These are phyloP conservation scores for Anolis apletophallus DNA, from an alignment of 2,797 vertebrate genomes.

Conservation along the genomic window DNA sequence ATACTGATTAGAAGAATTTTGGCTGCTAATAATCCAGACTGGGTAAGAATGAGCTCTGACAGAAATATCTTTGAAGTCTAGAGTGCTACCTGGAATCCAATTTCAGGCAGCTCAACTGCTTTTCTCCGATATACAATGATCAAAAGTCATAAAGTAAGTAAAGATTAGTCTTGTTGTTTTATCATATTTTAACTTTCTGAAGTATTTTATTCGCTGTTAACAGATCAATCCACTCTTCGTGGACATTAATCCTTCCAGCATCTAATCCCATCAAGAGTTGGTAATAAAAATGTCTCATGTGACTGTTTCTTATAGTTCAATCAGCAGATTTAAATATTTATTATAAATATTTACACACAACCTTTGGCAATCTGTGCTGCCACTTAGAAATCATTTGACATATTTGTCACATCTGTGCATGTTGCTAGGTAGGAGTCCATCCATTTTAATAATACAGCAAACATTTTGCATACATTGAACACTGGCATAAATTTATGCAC, in stretches of 20 bases:
- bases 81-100: neutral
- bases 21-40: too few species aligned
- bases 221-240: neutral
- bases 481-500: slow-evolving; percentile 38
- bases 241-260: neutral
- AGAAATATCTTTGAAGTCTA: too few species aligned
- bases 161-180: neutral
- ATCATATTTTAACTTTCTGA: neutral
- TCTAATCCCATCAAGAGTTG: slow-evolving; percentile 10
- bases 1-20: too few species aligned
- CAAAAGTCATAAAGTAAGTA: neutral
- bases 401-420: slow-evolving; percentile 64
- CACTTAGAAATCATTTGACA: slow-evolving; percentile 71
- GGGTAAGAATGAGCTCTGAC: too few species aligned
- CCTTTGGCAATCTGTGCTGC: slow-evolving; percentile 66
- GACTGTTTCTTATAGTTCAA: slow-evolving; percentile 62
- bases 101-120: neutral
- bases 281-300: slow-evolving; percentile 59
- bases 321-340: slow-evolving; percentile 72
- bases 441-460: slow-evolving; percentile 67
- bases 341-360: slow-evolving; percentile 70
- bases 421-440: slow-evolving; percentile 61
- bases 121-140: neutral
- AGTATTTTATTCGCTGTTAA: neutral
- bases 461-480: slow-evolving; percentile 67